Conservation (phyloP, 2,797 vertebrate species). For the Tragopan temminckii region DNA sequence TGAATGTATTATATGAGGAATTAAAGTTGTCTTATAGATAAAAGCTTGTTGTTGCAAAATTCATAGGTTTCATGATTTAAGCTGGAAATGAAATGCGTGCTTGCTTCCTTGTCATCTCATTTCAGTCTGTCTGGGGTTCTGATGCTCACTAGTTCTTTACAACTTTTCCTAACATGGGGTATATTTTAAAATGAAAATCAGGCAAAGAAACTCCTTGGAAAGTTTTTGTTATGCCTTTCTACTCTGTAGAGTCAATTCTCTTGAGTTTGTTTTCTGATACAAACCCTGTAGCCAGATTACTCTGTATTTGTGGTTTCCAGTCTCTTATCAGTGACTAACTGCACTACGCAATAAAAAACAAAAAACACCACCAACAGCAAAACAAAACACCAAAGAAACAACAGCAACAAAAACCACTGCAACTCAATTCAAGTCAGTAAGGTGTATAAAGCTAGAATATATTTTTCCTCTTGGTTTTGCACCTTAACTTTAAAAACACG, state of each 20-base stretch:
- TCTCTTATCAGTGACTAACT: conserved; percentile 61
- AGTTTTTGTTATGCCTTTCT: background rate
- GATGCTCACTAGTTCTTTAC: background rate
- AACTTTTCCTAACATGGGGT: background rate
- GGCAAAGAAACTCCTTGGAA: background rate
- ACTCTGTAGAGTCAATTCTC: background rate
- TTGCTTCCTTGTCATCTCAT: conserved; percentile 2
- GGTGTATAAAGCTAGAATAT: conserved; percentile 32
- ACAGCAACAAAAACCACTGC: background rate
- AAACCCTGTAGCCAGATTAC: background rate
- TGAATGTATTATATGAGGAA: conserved; percentile 41
- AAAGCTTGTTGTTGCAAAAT: conserved; percentile 22
- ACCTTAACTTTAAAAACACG: conserved; percentile 61
- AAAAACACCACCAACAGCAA: background rate
- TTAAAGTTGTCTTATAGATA: background rate
- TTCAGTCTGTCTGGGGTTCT: background rate
- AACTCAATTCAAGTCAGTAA: conserved; percentile 53
- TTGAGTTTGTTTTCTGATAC: background rate
- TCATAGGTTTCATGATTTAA: background rate
- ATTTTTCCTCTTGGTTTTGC: conserved; percentile 51
- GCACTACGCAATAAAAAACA: conserved; percentile 55
- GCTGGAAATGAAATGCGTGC: background rate
- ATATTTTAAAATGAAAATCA: background rate
- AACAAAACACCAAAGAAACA: background rate
- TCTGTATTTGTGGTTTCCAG: conserved; percentile 50